Evolutionary conservation across 2,888 invertebrate species (phyloP).

Genomic region (Acanthosoma haemorrhoidale): DNA sequence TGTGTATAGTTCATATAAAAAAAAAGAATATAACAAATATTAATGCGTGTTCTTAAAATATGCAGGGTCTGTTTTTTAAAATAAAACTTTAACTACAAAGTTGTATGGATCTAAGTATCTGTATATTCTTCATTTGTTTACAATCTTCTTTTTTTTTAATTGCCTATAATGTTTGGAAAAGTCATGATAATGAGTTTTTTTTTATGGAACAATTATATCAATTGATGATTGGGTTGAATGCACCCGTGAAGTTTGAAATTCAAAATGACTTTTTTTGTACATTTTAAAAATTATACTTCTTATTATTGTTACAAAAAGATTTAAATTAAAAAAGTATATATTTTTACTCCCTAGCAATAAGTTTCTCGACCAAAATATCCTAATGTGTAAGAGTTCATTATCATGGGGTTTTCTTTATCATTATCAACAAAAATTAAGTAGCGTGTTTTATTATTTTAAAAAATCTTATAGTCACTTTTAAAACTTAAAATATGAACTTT

Average conservation of each 20-base stretch:
- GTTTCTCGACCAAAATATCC: slow-evolving; percentile 25
- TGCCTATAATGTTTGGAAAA: slow-evolving; percentile 20
- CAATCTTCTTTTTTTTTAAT: not conserved
- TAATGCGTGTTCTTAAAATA: slow-evolving; percentile 28
- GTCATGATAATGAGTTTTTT: slow-evolving; percentile 28
- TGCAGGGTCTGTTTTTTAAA: slow-evolving; percentile 31
- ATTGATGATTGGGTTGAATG: not conserved
- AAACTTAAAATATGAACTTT: not conserved
- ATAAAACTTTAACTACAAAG: slow-evolving; percentile 4
- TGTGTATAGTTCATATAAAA: slow-evolving; percentile 17
- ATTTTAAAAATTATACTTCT: not conserved
- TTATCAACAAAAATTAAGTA: not conserved
- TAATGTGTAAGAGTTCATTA: slow-evolving; percentile 27
- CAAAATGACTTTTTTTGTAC: not conserved
- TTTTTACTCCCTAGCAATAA: slow-evolving; percentile 29
- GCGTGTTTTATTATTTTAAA: slow-evolving; percentile 9
- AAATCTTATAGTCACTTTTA: slow-evolving; percentile 6
- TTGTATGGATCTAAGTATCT: not conserved
- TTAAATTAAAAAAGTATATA: slow-evolving; percentile 15
- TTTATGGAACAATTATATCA: slow-evolving; percentile 16
- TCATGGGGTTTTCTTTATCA: slow-evolving; percentile 26
- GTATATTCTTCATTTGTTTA: not conserved
- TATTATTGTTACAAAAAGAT: not conserved
- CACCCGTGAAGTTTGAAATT: slow-evolving; percentile 1
- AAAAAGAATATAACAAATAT: slow-evolving; percentile 15